Conservation (phyloP, 30 jellyfish, hydroid and myxozoan species). For the Hydractinia symbiolongicarpus region DNA sequence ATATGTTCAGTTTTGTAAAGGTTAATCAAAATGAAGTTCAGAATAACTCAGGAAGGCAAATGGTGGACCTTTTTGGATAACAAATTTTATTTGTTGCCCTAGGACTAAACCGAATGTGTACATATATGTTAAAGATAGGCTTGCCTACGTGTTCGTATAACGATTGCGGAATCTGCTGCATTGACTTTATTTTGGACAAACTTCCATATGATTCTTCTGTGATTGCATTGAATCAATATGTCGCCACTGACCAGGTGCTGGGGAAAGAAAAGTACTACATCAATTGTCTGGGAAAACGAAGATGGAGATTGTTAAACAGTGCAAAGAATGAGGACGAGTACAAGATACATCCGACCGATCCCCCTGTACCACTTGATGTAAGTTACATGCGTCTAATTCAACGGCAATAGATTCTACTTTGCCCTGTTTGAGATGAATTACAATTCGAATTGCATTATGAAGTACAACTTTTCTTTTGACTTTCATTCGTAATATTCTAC, state of each 20-base stretch:
- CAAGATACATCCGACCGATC: not conserved
- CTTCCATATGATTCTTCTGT: not conserved
- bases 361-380: constrained; percentile 15
- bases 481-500: not conserved
- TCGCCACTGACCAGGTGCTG: constrained; percentile 27
- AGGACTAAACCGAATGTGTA: constrained; percentile 1
- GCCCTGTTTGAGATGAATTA: not conserved
- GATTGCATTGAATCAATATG: constrained; percentile 68
- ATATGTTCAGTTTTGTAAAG: too few relatives aligned
- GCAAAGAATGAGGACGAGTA: not conserved
- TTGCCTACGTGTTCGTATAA: not conserved
- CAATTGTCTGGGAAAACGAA: constrained; percentile 45
- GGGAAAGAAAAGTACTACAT: constrained; percentile 25
- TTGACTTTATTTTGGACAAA: not conserved
- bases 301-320: constrained; percentile 39
- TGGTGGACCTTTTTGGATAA: too few relatives aligned
- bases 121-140: constrained; percentile 5
- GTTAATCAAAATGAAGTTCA: too few relatives aligned
- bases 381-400: not conserved
- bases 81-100: too few relatives aligned
- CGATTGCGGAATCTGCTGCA: not conserved
- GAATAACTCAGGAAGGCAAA: too few relatives aligned
- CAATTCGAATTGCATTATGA: not conserved
- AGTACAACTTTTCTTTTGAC: not conserved
- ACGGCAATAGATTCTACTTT: not conserved